These are phyloP conservation scores for Neodiprion fabricii DNA, from an alignment of 1,140 invertebrate genomes.

Conservation along the genomic window DNA sequence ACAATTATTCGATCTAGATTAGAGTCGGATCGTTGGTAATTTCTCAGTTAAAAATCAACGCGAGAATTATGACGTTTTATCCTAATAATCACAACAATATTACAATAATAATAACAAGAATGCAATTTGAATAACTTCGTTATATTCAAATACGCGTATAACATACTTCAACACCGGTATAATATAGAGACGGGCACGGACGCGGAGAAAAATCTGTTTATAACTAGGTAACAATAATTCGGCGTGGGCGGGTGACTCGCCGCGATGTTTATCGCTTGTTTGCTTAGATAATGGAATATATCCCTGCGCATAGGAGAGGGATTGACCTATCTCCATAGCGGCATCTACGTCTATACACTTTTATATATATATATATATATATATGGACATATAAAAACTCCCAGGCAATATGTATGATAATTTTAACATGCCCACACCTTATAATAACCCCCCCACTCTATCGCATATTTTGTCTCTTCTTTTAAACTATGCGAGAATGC, in stretches of 20 bases:
- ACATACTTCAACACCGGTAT: not conserved
- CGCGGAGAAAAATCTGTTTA: not conserved
- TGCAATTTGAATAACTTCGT: not conserved
- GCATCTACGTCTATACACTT: not conserved
- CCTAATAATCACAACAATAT: too few relatives aligned
- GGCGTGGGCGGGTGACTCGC: not conserved
- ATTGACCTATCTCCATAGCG: not conserved
- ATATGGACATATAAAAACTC: too few relatives aligned
- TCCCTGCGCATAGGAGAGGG: not conserved
- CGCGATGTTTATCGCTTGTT: not conserved
- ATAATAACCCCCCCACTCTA: not conserved
- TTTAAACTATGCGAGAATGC: too few relatives aligned
- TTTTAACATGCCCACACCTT: slow-evolving; percentile 2
- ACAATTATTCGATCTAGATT: too few relatives aligned
- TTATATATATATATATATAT: not conserved
- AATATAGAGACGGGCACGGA: not conserved
- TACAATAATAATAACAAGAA: too few relatives aligned
- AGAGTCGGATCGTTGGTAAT: too few relatives aligned
- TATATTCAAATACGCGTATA: not conserved
- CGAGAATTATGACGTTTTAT: too few relatives aligned
- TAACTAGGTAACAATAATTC: not conserved
- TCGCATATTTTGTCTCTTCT: not conserved
- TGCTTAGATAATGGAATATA: not conserved
- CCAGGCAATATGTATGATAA: not conserved
- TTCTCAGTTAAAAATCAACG: too few relatives aligned